These are phyloP conservation scores for Oxytorus armatus DNA, from an alignment of 2,888 invertebrate genomes.

Conservation along the genomic window DNA sequence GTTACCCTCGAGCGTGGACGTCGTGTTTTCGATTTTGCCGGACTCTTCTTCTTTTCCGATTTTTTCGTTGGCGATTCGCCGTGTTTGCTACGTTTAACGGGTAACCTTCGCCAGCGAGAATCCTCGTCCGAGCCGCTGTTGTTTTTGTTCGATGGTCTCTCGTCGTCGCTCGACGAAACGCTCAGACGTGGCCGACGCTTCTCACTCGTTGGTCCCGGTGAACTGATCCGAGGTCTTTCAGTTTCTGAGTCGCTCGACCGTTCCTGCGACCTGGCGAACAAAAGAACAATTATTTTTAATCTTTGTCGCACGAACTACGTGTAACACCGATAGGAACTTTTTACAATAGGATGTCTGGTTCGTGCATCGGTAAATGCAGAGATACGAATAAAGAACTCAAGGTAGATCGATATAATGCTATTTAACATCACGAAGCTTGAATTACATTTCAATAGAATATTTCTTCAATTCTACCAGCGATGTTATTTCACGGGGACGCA, in stretches of 20 bases:
- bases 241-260: conserved; percentile 83
- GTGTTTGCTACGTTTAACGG: conserved; percentile 78
- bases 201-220: conserved; percentile 68
- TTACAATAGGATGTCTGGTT: too few relatives aligned
- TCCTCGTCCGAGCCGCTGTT: conserved; percentile 77
- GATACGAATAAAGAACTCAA: too few relatives aligned
- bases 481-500: background rate
- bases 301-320: too few relatives aligned
- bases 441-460: too few relatives aligned
- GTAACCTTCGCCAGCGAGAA: conserved; percentile 75
- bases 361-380: too few relatives aligned
- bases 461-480: background rate
- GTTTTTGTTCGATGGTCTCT: conserved; percentile 68
- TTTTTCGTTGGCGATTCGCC: conserved; percentile 79
- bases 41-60: conserved; percentile 80
- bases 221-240: conserved; percentile 69
- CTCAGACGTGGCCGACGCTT: conserved; percentile 74
- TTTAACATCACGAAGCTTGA: too few relatives aligned
- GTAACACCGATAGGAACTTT: too few relatives aligned
- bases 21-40: conserved; percentile 82
- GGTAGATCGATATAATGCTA: too few relatives aligned
- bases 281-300: background rate
- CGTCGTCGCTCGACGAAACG: conserved; percentile 78
- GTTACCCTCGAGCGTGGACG: conserved; percentile 79
- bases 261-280: conserved; percentile 69